Evolutionary conservation across 2,888 invertebrate genomes (phyloP).

Genomic region (Harmothoe impar): DNA sequence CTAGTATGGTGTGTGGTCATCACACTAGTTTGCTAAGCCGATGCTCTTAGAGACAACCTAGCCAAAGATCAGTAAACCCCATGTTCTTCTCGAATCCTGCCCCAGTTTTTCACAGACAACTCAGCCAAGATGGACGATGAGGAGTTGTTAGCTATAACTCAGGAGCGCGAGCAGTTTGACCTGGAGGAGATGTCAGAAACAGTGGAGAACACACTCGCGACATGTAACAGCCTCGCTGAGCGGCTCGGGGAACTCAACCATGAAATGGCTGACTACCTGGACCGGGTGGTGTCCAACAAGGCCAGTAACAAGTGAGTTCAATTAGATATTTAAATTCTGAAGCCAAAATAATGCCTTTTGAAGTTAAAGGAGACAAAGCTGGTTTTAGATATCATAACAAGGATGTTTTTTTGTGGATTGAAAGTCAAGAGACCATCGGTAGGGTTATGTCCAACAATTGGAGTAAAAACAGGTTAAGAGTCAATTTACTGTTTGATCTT

Average conservation of each 20-base stretch:
- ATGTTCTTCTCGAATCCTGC: too few species aligned
- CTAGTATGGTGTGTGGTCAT: too few species aligned
- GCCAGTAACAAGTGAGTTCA: conserved; percentile 74
- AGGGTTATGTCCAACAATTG: too few species aligned
- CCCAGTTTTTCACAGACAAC: conserved; percentile 81
- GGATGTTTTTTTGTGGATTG: not conserved
- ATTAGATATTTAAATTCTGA: conserved; percentile 36
- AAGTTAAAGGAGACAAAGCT: too few species aligned
- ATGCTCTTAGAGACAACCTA: too few species aligned
- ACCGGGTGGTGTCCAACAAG: conserved; percentile 79
- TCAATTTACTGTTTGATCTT: too few species aligned
- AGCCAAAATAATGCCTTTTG: too few species aligned
- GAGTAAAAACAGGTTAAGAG: too few species aligned
- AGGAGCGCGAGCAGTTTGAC: conserved; percentile 79
- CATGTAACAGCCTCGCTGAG: conserved; percentile 76
- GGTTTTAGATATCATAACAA: too few species aligned
- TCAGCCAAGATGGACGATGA: conserved; percentile 77
- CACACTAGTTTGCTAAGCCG: too few species aligned
- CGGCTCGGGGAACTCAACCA: conserved; percentile 79
- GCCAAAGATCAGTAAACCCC: too few species aligned
- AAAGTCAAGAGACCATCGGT: not conserved
- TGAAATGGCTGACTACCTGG: conserved; percentile 80
- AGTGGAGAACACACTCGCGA: conserved; percentile 78
- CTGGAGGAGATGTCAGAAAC: conserved; percentile 77
- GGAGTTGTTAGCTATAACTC: conserved; percentile 74